Evolutionary conservation across 2,888 invertebrate genomes (phyloP), one percentile per base, ranked within the genome.

Genomic region (Villa cingulata): DNA sequence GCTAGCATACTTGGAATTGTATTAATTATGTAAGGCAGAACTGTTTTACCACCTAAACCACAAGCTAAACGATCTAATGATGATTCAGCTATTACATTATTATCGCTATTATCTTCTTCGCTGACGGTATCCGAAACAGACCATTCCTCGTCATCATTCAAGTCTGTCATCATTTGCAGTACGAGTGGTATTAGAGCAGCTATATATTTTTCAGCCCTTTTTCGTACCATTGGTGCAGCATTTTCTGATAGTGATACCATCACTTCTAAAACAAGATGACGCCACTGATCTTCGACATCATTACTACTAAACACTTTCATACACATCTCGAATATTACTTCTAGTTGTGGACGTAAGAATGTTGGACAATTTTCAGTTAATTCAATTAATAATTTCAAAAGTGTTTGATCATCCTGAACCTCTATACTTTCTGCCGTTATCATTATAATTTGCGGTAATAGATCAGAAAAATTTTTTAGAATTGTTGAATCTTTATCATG

Each of bases 61-160:
- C 95, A 96, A n/a, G 97, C 92, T 62, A 98, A 75, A 54, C 98
- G 82, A 72, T 98, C 98, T 48, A 98, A 72, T 9, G 95, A 91
- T 19, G 94, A 91, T 68, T 99, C 98, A 0, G 94, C 98, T 41
- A 92, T 89, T 7, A 94, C 88, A 57, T 89, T 86, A 66, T 95
- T 94, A 58, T 90, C 88, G 66, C 95, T 94, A 60, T 84, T 89
- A 62, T 96, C 96, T 51, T 95, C 95, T 53, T 95, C 94, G 17
- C 83, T 77, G 18, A 86, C 78, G 62, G 91, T 87, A 63, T 94
- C 92, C 37, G 83, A 80, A 46, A 81, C 75, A 23, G 87, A 77
- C 91, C 94, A 95, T 48, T 87, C 84, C 15, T 83, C 81, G 56
- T 92, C 91, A 46, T 95, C 94, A 37, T 94, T 92, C 48, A 95